A percentile compares a stretch with the other conserved stretches of the same genome.
These are phyloP conservation scores for Pangasius sanitwongsei DNA, from an alignment of 2,797 vertebrate species.

Conservation along the genomic window DNA sequence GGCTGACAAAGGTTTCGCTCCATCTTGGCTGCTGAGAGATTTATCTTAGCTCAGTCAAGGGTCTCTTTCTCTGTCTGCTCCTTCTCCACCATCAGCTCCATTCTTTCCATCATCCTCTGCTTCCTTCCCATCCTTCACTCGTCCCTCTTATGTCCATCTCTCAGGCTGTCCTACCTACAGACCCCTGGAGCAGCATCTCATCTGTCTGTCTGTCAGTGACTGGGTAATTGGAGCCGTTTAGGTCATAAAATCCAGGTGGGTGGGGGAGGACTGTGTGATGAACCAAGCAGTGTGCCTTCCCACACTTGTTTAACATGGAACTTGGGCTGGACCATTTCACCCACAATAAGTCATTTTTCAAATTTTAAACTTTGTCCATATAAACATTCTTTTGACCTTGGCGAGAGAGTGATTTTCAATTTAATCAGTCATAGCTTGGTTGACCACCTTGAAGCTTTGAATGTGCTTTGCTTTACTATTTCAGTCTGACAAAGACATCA, in stretches of 20 bases:
- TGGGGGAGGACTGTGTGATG: slow-evolving; percentile 78
- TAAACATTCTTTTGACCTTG: slow-evolving; percentile 38
- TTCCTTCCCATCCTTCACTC: slow-evolving; percentile 46
- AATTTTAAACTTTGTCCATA: slow-evolving; percentile 24
- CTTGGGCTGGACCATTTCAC: slow-evolving; percentile 44
- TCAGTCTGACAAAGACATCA: slow-evolving; percentile 5
- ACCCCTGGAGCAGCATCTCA: slow-evolving; percentile 80
- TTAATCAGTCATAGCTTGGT: slow-evolving; percentile 21
- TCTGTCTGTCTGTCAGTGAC: slow-evolving; percentile 92
- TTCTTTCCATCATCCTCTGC: slow-evolving; percentile 52
- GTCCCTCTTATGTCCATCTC: slow-evolving; percentile 49
- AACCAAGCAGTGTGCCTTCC: slow-evolving; percentile 75
- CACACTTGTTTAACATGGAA: slow-evolving; percentile 63
- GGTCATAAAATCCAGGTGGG: slow-evolving; percentile 87
- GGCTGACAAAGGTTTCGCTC: slow-evolving; percentile 44
- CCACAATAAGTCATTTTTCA: slow-evolving; percentile 38
- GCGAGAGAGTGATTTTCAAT: slow-evolving; percentile 2
- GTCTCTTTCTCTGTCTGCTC: slow-evolving; percentile 42
- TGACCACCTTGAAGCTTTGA: slow-evolving; percentile 29
- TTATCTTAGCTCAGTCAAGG: slow-evolving; percentile 53
- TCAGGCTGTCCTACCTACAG: slow-evolving; percentile 68
- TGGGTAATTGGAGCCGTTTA: slow-evolving; percentile 93
- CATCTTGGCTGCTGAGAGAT: slow-evolving; percentile 55
- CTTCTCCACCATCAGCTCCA: slow-evolving; percentile 42
- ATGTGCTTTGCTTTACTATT: slow-evolving; percentile 13